phyloP scores from a whole-genome alignment of 2,888 invertebrate species.

The Cryptocephalus moraei region DNA sequence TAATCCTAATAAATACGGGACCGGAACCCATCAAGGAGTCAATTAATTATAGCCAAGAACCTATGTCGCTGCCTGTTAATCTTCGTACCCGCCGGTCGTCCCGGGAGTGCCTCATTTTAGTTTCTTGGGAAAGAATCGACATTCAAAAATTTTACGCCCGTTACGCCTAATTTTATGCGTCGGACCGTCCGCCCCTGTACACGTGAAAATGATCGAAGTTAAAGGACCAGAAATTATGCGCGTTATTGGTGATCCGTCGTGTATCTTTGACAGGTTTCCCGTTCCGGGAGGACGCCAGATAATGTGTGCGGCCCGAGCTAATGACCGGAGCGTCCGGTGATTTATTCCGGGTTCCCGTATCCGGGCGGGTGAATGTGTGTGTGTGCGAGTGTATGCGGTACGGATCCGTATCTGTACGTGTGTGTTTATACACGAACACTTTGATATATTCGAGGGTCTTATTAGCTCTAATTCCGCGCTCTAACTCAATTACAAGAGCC shows the following conservation, averaged over 20 bases:
- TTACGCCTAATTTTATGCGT: too few species aligned
- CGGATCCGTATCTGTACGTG: slow-evolving; percentile 19
- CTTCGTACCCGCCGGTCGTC: too few species aligned
- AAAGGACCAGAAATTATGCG: slow-evolving; percentile 20
- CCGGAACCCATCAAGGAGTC: too few species aligned
- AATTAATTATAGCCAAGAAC: too few species aligned
- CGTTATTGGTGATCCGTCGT: slow-evolving; percentile 18
- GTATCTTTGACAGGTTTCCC: slow-evolving; percentile 12
- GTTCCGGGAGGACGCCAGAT: slow-evolving; percentile 29
- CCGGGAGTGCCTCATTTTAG: too few species aligned
- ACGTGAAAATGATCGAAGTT: not conserved
- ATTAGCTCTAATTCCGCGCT: slow-evolving; percentile 33
- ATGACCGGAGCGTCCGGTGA: slow-evolving; percentile 39
- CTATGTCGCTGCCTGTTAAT: too few species aligned
- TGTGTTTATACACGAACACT: slow-evolving; percentile 31
- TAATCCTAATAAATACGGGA: too few species aligned
- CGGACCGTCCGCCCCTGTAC: too few species aligned
- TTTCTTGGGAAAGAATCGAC: too few species aligned
- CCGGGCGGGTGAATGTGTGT: slow-evolving; percentile 16
- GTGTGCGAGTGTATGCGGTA: slow-evolving; percentile 22
- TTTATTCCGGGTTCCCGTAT: slow-evolving; percentile 34
- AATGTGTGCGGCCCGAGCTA: slow-evolving; percentile 37
- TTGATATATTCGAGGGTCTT: slow-evolving; percentile 36
- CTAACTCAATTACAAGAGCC: slow-evolving; percentile 34
- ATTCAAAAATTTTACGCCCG: too few species aligned